These are phyloP conservation scores for Sternarchorhynchus goeldii DNA, from an alignment of 2,797 vertebrate species.

Conservation along the genomic window DNA sequence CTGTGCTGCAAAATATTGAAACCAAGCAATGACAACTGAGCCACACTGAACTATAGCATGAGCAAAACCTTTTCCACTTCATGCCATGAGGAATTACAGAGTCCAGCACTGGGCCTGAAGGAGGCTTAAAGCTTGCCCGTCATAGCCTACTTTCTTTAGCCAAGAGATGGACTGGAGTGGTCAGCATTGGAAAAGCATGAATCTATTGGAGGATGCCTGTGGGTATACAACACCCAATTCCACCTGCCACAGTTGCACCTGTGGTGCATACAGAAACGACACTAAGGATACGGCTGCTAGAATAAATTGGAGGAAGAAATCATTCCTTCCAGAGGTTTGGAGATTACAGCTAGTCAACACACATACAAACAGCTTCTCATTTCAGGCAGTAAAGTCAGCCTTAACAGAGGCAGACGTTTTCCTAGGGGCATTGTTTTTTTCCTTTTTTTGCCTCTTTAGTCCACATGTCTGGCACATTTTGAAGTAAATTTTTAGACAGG, in stretches of 20 bases:
- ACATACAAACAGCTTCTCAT: too few species aligned
- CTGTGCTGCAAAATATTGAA: conserved; percentile 9
- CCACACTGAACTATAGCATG: background rate
- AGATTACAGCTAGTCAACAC: too few species aligned
- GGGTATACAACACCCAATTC: conserved; percentile 9
- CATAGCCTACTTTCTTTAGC: background rate
- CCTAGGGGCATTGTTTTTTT: too few species aligned
- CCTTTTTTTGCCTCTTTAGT: too few species aligned
- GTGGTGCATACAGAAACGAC: conserved; percentile 17
- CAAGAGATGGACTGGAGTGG: conserved; percentile 11
- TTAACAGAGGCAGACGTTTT: too few species aligned
- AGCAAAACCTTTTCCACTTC: conserved; percentile 23
- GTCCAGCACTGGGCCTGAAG: background rate
- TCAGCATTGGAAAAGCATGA: conserved; percentile 9
- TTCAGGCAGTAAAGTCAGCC: too few species aligned
- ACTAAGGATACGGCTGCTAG: background rate
- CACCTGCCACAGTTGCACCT: conserved; percentile 12
- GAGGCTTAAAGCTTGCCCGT: conserved; percentile 27
- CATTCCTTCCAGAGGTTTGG: too few species aligned
- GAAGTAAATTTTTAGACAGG: too few species aligned
- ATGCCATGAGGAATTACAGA: conserved; percentile 14
- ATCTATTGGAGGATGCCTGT: conserved; percentile 14
- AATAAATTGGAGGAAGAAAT: too few species aligned
- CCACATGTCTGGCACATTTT: too few species aligned
- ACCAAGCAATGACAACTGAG: conserved; percentile 7